Conservation (phyloP, 2,113 vertebrate species). For the Aythya baeri region DNA sequence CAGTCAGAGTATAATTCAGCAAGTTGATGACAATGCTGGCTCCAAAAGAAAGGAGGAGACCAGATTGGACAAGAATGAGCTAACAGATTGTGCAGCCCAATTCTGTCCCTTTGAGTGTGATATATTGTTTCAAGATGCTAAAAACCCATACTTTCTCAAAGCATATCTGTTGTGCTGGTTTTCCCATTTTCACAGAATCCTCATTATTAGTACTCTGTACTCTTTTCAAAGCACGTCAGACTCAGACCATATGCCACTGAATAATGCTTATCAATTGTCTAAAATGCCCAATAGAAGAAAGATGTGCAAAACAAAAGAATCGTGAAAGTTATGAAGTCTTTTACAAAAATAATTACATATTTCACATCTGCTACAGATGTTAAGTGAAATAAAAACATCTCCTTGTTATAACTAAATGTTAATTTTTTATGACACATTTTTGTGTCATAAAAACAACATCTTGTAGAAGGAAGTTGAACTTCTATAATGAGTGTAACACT, state of each 20-base stretch:
- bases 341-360: conserved; percentile 75
- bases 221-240: conserved; percentile 86
- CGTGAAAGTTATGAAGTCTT: conserved; percentile 75
- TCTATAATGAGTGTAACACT: conserved; percentile 43
- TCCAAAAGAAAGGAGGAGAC: conserved; percentile 86
- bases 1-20: conserved; percentile 86
- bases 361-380: conserved; percentile 79
- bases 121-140: conserved; percentile 89
- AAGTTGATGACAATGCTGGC: conserved; percentile 85
- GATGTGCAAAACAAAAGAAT: conserved; percentile 74
- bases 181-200: conserved; percentile 84
- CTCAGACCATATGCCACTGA: conserved; percentile 86
- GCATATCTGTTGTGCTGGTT: conserved; percentile 83
- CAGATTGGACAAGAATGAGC: conserved; percentile 88
- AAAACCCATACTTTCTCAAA: conserved; percentile 83
- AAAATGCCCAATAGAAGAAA: conserved; percentile 77
- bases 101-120: conserved; percentile 86
- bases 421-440: conserved; percentile 74
- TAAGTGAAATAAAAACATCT: conserved; percentile 77
- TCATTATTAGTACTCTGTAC: conserved; percentile 85
- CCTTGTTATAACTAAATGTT: conserved; percentile 72
- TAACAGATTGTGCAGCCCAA: conserved; percentile 85
- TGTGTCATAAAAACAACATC: conserved; percentile 61
- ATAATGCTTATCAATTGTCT: conserved; percentile 82
- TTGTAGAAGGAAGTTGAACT: conserved; percentile 47